Evolutionary conservation across 2,888 invertebrate species (phyloP).

Genomic region (Dynastes grantii): DNA sequence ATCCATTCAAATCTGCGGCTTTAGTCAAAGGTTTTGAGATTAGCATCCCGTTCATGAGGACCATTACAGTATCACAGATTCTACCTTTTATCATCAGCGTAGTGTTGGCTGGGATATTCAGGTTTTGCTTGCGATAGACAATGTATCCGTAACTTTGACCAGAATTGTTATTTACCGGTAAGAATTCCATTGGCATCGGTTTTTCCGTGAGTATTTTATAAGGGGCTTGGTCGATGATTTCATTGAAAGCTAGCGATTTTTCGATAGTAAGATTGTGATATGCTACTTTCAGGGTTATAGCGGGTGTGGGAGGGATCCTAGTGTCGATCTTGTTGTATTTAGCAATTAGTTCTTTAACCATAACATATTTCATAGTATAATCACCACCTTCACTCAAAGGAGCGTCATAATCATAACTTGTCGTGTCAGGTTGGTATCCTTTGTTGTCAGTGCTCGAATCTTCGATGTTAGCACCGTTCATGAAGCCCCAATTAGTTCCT

Average conservation of each 20-base stretch:
- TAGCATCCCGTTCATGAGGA: constrained; percentile 70
- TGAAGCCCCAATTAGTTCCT: constrained; percentile 90
- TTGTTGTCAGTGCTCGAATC: constrained; percentile 77
- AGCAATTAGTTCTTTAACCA: constrained; percentile 75
- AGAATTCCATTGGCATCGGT: constrained; percentile 61
- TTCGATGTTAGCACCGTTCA: constrained; percentile 79
- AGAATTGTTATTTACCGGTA: constrained; percentile 75
- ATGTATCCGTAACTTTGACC: constrained; percentile 75
- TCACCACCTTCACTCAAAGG: constrained; percentile 93
- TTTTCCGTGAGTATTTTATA: constrained; percentile 72
- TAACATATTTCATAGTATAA: constrained; percentile 83
- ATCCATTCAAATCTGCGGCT: constrained; percentile 63
- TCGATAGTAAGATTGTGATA: constrained; percentile 58
- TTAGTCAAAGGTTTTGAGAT: constrained; percentile 65
- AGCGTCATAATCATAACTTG: constrained; percentile 86
- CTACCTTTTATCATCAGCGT: constrained; percentile 67
- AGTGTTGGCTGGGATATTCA: constrained; percentile 62
- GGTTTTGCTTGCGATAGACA: constrained; percentile 71
- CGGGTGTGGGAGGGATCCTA: constrained; percentile 65
- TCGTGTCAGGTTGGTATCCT: constrained; percentile 66
- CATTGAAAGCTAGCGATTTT: constrained; percentile 48
- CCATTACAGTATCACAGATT: constrained; percentile 72
- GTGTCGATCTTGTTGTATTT: constrained; percentile 65
- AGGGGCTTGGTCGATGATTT: constrained; percentile 59
- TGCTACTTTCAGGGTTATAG: constrained; percentile 59